phyloP scores from a whole-genome alignment of 2,797 vertebrate species.

The Microcaecilia unicolor region DNA sequence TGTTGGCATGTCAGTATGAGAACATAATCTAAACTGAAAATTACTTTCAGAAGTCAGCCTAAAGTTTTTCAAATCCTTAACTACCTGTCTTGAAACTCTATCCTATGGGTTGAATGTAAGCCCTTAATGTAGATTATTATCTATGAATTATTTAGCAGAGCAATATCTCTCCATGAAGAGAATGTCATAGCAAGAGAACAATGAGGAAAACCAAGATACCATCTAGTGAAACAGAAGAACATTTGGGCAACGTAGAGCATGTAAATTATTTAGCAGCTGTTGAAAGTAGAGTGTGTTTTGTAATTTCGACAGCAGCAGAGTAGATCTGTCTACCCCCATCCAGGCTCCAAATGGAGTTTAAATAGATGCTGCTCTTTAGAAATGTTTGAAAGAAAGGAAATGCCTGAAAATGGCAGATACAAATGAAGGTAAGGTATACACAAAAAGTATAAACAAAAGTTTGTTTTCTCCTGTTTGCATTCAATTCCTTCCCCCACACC shows the following conservation, averaged over 20 bases:
- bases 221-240: slow-evolving; percentile 47
- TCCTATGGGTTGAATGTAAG: slow-evolving; percentile 23
- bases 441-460: too few relatives aligned
- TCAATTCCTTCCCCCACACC: too few relatives aligned
- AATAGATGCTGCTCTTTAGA: too few relatives aligned
- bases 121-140: slow-evolving; percentile 32
- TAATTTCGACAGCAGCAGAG: slow-evolving; percentile 35
- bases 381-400: too few relatives aligned
- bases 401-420: too few relatives aligned
- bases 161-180: slow-evolving; percentile 47
- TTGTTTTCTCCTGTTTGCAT: too few relatives aligned
- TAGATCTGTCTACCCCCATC: slow-evolving; percentile 7
- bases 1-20: too few relatives aligned
- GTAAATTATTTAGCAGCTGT: slow-evolving; percentile 71
- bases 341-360: too few relatives aligned
- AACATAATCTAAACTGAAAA: too few relatives aligned
- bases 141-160: slow-evolving; percentile 39
- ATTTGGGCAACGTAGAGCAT: slow-evolving; percentile 59
- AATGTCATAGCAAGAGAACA: slow-evolving; percentile 54
- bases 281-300: slow-evolving; percentile 59
- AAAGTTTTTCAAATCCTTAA: neutral
- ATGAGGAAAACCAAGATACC: slow-evolving; percentile 61
- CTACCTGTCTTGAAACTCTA: slow-evolving; percentile 8
- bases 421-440: too few relatives aligned
- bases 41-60: too few relatives aligned